Percentiles rank a stretch among this genome's conserved stretches.
These are phyloP conservation scores for Lepus europaeus DNA, from an alignment of 2,113 vertebrate genomes.

Conservation along the genomic window DNA sequence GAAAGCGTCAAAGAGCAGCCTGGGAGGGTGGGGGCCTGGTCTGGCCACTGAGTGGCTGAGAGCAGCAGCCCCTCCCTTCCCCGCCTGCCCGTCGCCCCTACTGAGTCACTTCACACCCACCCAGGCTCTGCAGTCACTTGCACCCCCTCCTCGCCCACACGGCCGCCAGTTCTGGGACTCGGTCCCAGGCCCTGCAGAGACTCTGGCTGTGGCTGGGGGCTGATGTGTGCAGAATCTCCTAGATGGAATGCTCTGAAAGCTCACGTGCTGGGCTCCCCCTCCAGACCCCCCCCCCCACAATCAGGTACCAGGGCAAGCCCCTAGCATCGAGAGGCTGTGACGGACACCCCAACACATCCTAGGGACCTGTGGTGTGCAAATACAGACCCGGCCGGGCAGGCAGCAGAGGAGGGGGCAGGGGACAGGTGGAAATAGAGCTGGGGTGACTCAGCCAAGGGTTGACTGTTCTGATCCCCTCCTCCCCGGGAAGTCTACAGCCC, in stretches of 20 bases:
- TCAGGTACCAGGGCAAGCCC: background rate
- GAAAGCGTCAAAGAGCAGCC: background rate
- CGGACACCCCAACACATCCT: background rate
- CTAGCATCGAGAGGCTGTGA: background rate
- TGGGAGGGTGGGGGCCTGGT: background rate
- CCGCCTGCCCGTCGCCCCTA: background rate
- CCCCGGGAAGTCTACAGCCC: background rate
- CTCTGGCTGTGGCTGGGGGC: background rate
- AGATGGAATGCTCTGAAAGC: background rate
- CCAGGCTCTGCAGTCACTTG: background rate
- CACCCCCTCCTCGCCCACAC: constrained; percentile 19
- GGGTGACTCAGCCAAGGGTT: background rate
- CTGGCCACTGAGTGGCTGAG: too few relatives aligned
- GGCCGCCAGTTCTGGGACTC: background rate
- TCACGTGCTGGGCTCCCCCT: background rate
- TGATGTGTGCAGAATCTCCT: background rate
- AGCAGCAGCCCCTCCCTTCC: background rate
- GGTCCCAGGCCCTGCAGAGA: background rate
- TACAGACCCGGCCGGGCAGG: background rate
- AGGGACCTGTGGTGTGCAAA: rapidly evolving
- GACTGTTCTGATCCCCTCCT: background rate
- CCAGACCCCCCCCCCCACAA: background rate
- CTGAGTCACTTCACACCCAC: constrained; percentile 63
- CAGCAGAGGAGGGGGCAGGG: background rate
- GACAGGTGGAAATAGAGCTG: background rate